A percentile compares a stretch with the other conserved stretches of the same genome.
These are phyloP conservation scores for Drosophila trapezifrons DNA, from an alignment of 1,140 invertebrate genomes.

Conservation along the genomic window DNA sequence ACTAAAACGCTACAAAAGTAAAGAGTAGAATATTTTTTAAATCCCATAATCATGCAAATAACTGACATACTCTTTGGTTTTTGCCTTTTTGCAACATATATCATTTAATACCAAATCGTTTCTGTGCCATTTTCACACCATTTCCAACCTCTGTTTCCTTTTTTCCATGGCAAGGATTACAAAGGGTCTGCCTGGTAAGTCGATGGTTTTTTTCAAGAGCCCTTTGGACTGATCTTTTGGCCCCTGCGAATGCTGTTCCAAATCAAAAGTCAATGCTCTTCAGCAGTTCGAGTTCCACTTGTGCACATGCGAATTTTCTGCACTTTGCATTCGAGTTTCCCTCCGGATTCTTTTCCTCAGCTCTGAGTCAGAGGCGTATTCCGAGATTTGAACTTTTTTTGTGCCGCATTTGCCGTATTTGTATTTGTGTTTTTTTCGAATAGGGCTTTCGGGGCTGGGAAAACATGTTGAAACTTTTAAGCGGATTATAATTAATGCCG, in stretches of 20 bases:
- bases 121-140: neutral
- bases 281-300: conserved; percentile 39
- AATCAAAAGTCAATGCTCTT: conserved; percentile 47
- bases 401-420: conserved; percentile 38
- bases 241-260: neutral
- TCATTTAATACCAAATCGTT: no score
- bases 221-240: conserved; percentile 20
- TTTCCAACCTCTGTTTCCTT: neutral
- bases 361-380: conserved; percentile 49
- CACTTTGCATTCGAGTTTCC: conserved; percentile 37
- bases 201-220: neutral
- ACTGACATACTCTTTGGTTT: no score
- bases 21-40: no score
- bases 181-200: neutral
- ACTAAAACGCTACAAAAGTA: no score
- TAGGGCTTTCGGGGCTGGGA: conserved; percentile 64
- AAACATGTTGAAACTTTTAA: conserved; percentile 83
- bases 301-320: conserved; percentile 46
- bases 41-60: no score
- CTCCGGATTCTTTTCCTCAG: conserved; percentile 2
- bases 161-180: conserved; percentile 5
- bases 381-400: conserved; percentile 39
- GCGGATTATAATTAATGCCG: conserved; percentile 82
- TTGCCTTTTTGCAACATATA: no score
- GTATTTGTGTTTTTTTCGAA: conserved; percentile 50